A percentile compares a stretch with the other conserved stretches of the same genome.
phyloP scores from a whole-genome alignment of 2,113 vertebrate species.

The Caloenas nicobarica region DNA sequence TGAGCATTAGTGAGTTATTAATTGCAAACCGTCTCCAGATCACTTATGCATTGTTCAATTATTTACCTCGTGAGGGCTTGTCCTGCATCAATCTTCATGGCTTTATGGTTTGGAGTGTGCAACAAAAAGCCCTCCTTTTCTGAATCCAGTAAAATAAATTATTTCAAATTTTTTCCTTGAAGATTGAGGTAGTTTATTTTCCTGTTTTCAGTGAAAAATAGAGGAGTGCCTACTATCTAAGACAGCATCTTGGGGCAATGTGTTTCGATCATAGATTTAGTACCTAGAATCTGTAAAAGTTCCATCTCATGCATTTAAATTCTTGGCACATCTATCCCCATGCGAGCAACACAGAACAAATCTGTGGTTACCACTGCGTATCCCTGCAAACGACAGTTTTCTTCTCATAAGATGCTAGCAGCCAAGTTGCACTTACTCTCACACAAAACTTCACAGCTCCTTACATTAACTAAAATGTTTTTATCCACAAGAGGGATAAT shows the following conservation, averaged over 20 bases:
- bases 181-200: not conserved
- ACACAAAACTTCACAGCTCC: not conserved
- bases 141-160: not conserved
- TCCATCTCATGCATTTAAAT: not conserved
- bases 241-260: not conserved
- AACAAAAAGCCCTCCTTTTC: not conserved
- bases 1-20: not conserved
- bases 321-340: fast-evolving
- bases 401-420: not conserved
- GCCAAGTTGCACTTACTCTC: not conserved
- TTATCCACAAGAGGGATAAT: not conserved
- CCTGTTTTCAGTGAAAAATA: not conserved
- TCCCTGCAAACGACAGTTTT: not conserved
- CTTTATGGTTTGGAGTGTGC: not conserved
- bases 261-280: not conserved
- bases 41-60: not conserved
- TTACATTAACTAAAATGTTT: not conserved
- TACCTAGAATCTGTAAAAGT: not conserved
- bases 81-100: not conserved
- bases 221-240: not conserved
- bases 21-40: not conserved
- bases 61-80: not conserved
- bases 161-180: not conserved
- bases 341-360: not conserved
- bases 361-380: not conserved